Evolutionary conservation across 1,140 invertebrate species (phyloP), one percentile per base, ranked within the genome.

Genomic region (Rhizoglyphus robini): DNA sequence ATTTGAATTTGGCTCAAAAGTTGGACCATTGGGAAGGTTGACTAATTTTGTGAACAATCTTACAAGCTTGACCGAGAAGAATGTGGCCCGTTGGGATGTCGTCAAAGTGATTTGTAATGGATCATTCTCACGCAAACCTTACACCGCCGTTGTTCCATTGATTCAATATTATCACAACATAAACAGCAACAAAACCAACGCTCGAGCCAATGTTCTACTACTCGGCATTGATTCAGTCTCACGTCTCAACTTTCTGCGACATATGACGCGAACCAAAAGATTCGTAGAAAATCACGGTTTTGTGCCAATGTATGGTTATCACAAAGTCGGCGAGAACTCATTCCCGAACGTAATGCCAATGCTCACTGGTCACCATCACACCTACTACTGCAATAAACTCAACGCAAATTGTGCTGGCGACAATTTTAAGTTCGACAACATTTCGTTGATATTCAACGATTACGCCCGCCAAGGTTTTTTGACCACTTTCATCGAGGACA

Each of bases 251-350:
- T 60, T 60, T 46, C 8, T 11, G 18, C 15, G 58, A 8, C 58
- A 60, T 8, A 18, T 60, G 15, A 13, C 58, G 23, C 8, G 5
- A 46, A 60, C 58, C n/a, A 46, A 32, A 46, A 8, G 8, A 20
- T 60, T 47, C 8, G 11, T 60, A 8, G 31, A 27, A 27, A 18
- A 46, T 48, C 5, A 60, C 5, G 5, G 25, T 8, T 60, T 60
- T 27, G 8, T n/a, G 8, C n/a, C 58, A 46, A 36, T 60, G 58
- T 34, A 32, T 46, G 79, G 79, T 1, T 75, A 74, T 62, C 74
- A 73, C 32, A 79, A 79, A 72, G 72, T 78, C 2, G 78, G 72
- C 4, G 75, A 78, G 38, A 79, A 79, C 63, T 78, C 78, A 3
- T 76, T 75, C 61, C 77, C 77, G 0, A 79, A 79, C 70, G 63